phyloP scores from a whole-genome alignment of 2,113 vertebrate genomes.

The Anser cygnoides region DNA sequence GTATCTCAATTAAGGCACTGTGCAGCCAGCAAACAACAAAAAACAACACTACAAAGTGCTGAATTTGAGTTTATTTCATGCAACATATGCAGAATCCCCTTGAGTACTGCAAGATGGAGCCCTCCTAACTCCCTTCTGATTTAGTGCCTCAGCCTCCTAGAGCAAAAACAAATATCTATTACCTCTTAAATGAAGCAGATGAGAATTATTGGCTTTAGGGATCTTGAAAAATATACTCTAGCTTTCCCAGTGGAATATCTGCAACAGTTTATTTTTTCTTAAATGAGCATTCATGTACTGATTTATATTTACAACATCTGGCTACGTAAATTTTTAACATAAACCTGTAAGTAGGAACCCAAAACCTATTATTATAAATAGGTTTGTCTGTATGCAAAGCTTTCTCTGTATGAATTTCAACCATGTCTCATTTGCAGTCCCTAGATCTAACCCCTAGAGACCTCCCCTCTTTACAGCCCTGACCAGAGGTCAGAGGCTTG shows the following conservation, averaged over 20 bases:
- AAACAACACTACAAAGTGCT: neutral
- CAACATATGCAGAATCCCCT: constrained; percentile 11
- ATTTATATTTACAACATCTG: constrained; percentile 44
- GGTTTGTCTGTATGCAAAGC: neutral
- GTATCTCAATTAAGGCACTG: neutral
- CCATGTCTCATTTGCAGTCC: neutral
- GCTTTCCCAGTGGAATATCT: constrained; percentile 23
- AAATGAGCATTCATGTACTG: neutral
- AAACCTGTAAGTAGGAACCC: neutral
- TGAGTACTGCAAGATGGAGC: neutral
- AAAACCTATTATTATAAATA: neutral
- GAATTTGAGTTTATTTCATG: constrained; percentile 6
- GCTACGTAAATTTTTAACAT: neutral
- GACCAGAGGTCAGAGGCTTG: neutral
- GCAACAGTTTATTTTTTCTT: neutral
- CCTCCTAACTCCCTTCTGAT: constrained; percentile 35
- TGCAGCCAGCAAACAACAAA: neutral
- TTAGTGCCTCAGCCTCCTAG: neutral
- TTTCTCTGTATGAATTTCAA: neutral
- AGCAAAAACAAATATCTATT: constrained; percentile 33
- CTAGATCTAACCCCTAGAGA: neutral
- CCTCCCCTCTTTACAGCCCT: neutral
- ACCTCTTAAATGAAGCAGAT: constrained; percentile 49
- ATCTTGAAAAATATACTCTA: constrained; percentile 20
- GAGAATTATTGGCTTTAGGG: constrained; percentile 29